phyloP scores from a whole-genome alignment of 2,888 invertebrate genomes.

The Drosophila maculinotata region DNA sequence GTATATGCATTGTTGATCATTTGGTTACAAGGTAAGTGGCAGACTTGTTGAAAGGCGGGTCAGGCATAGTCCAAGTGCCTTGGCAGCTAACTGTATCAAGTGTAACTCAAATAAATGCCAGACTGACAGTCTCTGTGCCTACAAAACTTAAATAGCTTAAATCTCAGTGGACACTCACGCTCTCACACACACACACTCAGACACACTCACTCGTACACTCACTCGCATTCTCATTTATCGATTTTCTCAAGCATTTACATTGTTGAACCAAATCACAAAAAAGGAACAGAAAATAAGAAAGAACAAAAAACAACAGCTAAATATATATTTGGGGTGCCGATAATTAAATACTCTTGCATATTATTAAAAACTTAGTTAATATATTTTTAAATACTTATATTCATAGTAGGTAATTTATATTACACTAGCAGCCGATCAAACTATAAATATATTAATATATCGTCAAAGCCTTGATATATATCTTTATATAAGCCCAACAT shows the following conservation, averaged over 20 bases:
- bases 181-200: not conserved
- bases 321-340: not conserved
- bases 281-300: slow-evolving; percentile 10
- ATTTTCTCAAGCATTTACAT: slow-evolving; percentile 55
- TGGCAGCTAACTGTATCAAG: slow-evolving; percentile 46
- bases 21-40: slow-evolving; percentile 60
- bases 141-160: slow-evolving; percentile 62
- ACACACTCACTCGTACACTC: slow-evolving; percentile 1
- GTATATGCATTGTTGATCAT: slow-evolving; percentile 20
- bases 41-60: slow-evolving; percentile 69
- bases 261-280: slow-evolving; percentile 32
- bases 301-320: not conserved
- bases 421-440: too few species aligned
- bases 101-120: slow-evolving; percentile 26
- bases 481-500: too few species aligned
- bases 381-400: too few species aligned
- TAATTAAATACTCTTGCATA: slow-evolving; percentile 5
- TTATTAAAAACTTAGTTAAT: too few species aligned
- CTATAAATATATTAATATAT: too few species aligned
- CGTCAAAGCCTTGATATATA: too few species aligned
- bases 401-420: too few species aligned
- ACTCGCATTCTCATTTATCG: slow-evolving; percentile 53
- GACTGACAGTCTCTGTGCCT: slow-evolving; percentile 28
- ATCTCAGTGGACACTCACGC: slow-evolving; percentile 23
- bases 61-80: slow-evolving; percentile 54